Percentiles rank a stretch among this genome's conserved stretches.
These are phyloP conservation scores for Lepus oiostolus DNA, from an alignment of 2,797 vertebrate species.

Conservation along the genomic window DNA sequence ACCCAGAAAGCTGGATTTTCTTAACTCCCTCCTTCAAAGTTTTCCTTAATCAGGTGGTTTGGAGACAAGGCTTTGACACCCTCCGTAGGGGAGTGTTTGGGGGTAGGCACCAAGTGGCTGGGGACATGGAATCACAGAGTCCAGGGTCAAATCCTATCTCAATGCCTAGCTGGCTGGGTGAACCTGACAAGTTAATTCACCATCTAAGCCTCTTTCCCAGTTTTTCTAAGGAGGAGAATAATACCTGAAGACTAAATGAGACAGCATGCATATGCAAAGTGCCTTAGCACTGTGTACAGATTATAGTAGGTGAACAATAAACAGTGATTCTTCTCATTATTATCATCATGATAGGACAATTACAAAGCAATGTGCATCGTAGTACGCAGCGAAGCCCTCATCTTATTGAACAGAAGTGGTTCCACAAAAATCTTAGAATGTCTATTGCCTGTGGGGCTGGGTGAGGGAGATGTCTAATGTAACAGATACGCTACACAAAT, in stretches of 20 bases:
- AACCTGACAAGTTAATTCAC: not conserved
- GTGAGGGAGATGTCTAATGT: not conserved
- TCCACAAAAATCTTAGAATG: not conserved
- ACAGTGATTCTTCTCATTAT: not conserved
- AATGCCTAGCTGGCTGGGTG: not conserved
- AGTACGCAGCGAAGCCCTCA: not conserved
- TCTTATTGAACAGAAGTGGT: not conserved
- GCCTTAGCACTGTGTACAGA: not conserved
- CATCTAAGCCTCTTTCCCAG: not conserved
- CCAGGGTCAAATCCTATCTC: not conserved
- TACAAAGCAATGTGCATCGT: not conserved
- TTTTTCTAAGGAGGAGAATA: not conserved
- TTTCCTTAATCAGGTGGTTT: not conserved
- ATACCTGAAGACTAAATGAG: not conserved
- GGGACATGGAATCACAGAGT: not conserved
- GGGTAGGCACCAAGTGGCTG: rapidly evolving
- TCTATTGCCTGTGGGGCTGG: not conserved
- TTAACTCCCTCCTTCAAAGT: not conserved
- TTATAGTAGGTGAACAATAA: not conserved
- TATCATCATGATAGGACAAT: not conserved
- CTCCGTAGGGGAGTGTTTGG: not conserved
- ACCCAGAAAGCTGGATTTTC: not conserved
- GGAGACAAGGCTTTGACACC: not conserved
- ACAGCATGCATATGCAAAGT: not conserved
- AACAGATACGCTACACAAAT: not conserved